Percentiles rank a stretch among this genome's conserved stretches.
These are phyloP conservation scores for Galbula dea DNA, from an alignment of 2,113 vertebrate species.

Conservation along the genomic window DNA sequence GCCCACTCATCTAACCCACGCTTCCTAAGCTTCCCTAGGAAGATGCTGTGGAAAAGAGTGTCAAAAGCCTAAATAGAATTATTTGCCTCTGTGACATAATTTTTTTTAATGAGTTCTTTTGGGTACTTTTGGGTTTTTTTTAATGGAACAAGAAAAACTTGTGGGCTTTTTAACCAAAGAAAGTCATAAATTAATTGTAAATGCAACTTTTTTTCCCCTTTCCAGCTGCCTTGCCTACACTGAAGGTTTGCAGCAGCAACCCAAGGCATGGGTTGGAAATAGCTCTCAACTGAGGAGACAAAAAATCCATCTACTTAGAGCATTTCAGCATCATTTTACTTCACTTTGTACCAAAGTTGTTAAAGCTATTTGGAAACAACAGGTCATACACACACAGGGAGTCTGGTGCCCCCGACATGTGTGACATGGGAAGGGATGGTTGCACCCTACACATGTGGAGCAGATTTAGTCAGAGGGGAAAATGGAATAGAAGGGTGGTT, in stretches of 20 bases:
- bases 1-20: no score
- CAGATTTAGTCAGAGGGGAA: not conserved
- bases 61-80: not conserved
- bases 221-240: not conserved
- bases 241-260: not conserved
- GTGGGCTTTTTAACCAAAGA: no score
- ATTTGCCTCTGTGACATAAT: not conserved
- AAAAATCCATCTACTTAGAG: not conserved
- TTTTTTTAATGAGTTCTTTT: no score
- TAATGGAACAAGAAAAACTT: no score
- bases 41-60: no score
- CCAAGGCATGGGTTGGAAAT: not conserved
- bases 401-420: not conserved
- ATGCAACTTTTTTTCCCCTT: not conserved
- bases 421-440: not conserved
- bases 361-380: constrained; percentile 26
- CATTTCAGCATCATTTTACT: not conserved
- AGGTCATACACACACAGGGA: not conserved
- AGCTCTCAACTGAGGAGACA: not conserved
- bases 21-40: no score
- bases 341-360: not conserved
- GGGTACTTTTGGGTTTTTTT: no score
- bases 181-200: not conserved
- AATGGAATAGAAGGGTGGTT: not conserved
- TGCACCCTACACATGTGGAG: not conserved